Evolutionary conservation across 2,888 invertebrate species (phyloP), one percentile per base, ranked within the genome.

Genomic region (Drosophila yooni): DNA sequence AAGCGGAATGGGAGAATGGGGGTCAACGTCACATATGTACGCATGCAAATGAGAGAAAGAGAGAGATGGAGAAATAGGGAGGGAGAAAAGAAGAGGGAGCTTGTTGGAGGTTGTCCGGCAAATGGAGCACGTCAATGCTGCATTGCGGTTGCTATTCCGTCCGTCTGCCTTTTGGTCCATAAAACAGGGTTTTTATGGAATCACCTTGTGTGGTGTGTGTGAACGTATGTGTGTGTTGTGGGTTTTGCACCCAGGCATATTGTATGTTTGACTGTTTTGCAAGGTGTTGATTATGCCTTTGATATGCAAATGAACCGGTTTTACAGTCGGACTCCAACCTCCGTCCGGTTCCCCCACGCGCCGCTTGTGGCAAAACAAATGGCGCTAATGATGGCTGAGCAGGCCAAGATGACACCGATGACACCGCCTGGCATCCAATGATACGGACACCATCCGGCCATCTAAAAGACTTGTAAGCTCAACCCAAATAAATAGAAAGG

Each of bases 221-320:
- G 29, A 21, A 59, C 29, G 38, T 29, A 64, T 53, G 13, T 36
- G 62, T 33, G 34, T 51, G 60, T 58, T 71, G 81, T 74, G 79
- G 73, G 66, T 58, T 70, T 78, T 51, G 79, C 76, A 72, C 69
- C 63, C 76, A 66, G 78, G 25, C 15, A 46, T 46, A 46, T 46
- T 46, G 46, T 75, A 68, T 75, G 60, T 70, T 75, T 78, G 75
- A 40, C 59, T 73, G 81, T 80, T 80, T 82, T 77, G 79, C 64
- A 80, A 88, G 86, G 88, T 89, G 89, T 85, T 89, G 89, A 89
- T 89, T 89, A 88, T 86, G 85, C 82, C 85, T 89, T 89, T 89
- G 89, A 89, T 89, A 89, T 89, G 89, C 89, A 89, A 89, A 89
- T 89, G 81, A 87, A 86, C 87, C 73, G 85, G 85, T 87, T 85